These are phyloP conservation scores for Seriola rivoliana DNA, from an alignment of 2,113 vertebrate species.

Conservation along the genomic window DNA sequence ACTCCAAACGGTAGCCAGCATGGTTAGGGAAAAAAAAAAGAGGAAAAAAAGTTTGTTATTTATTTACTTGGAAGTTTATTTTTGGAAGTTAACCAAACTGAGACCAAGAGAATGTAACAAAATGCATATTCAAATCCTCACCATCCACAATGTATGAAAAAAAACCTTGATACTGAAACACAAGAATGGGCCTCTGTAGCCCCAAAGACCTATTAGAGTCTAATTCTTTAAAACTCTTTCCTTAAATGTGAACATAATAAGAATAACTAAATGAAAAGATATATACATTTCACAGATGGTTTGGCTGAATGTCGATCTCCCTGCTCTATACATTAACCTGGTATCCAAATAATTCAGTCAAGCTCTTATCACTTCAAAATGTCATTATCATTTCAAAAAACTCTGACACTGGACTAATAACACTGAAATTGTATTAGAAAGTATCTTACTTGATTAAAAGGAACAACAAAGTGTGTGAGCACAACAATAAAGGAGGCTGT, in stretches of 20 bases:
- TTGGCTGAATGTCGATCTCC: background rate
- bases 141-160: background rate
- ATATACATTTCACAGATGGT: background rate
- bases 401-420: background rate
- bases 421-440: no score
- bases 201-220: background rate
- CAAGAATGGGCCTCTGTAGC: background rate
- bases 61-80: background rate
- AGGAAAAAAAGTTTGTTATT: background rate
- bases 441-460: background rate
- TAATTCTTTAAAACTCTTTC: background rate
- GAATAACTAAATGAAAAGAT: background rate
- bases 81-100: constrained; percentile 4
- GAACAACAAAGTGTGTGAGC: background rate
- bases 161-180: background rate
- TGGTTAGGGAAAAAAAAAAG: background rate
- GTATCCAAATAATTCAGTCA: no score
- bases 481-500: background rate
- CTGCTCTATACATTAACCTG: background rate
- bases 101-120: background rate
- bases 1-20: constrained; percentile 1
- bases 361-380: no score
- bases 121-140: background rate
- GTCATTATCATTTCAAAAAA: no score
- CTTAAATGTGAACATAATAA: no score